A percentile compares a stretch with the other conserved stretches of the same genome.
phyloP scores from a whole-genome alignment of 2,113 vertebrate species.

The Smithornis capensis region DNA sequence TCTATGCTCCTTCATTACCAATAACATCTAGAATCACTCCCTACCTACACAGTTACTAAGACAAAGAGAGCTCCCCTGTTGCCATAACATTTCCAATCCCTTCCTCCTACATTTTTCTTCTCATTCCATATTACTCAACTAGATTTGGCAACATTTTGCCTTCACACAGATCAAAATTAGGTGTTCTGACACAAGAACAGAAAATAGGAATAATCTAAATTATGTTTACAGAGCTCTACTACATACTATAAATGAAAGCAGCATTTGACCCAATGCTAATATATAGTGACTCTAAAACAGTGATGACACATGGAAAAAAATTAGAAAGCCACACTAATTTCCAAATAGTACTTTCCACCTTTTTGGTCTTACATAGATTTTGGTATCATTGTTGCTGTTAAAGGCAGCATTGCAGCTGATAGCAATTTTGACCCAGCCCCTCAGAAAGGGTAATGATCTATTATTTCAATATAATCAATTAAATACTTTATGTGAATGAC shows the following conservation, averaged over 20 bases:
- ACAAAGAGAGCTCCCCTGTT: background rate
- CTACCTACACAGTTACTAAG: background rate
- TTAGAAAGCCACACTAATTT: background rate
- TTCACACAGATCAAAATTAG: background rate
- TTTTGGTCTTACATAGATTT: background rate
- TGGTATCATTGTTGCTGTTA: background rate
- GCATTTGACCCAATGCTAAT: background rate
- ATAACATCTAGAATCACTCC: background rate
- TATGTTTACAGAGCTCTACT: background rate
- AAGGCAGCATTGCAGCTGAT: background rate
- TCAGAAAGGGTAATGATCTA: background rate
- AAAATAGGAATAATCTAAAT: background rate
- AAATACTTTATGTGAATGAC: no score
- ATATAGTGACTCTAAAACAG: background rate
- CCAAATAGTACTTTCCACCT: background rate
- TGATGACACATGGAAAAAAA: background rate
- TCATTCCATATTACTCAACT: background rate
- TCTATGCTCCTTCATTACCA: background rate
- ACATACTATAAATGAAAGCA: background rate
- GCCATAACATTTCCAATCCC: background rate
- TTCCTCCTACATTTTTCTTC: conserved; percentile 21
- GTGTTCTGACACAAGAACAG: background rate
- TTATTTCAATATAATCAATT: background rate
- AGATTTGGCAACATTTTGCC: background rate
- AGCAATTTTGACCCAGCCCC: background rate